These are phyloP conservation scores for Pelobates fuscus DNA, from an alignment of 2,113 vertebrate genomes.

Conservation along the genomic window DNA sequence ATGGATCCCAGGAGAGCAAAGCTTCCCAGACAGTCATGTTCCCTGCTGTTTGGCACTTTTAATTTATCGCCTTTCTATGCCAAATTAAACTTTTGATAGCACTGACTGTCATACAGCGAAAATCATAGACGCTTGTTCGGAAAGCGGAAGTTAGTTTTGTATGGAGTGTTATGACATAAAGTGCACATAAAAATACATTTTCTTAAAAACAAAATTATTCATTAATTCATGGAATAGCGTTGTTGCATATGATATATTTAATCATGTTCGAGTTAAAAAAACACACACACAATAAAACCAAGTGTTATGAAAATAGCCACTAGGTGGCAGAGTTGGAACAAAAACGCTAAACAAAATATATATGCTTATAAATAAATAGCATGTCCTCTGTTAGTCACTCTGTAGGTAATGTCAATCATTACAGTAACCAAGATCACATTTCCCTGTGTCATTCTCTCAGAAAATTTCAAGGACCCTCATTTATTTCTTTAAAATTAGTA, in stretches of 20 bases:
- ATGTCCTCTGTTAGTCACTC: constrained; percentile 21
- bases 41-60: constrained; percentile 29
- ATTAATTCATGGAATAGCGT: too few species aligned
- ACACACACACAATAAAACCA: too few species aligned
- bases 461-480: constrained; percentile 31
- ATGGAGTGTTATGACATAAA: background rate
- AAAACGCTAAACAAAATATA: background rate
- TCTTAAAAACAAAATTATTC: background rate
- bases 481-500: constrained; percentile 20
- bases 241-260: too few species aligned
- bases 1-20: constrained; percentile 12
- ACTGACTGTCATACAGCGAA: constrained; percentile 14
- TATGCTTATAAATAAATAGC: background rate
- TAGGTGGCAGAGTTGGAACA: constrained; percentile 39
- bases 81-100: constrained; percentile 36
- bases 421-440: background rate
- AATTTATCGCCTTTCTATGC: constrained; percentile 25
- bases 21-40: constrained; percentile 22
- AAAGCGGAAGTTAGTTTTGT: background rate
- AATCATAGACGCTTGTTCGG: constrained; percentile 5
- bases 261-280: too few species aligned
- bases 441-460: constrained; percentile 19
- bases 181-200: background rate
- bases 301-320: too few species aligned
- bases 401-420: constrained; percentile 22